Conservation (phyloP, 2,113 vertebrate genomes). For the Pygoscelis antarcticus region DNA sequence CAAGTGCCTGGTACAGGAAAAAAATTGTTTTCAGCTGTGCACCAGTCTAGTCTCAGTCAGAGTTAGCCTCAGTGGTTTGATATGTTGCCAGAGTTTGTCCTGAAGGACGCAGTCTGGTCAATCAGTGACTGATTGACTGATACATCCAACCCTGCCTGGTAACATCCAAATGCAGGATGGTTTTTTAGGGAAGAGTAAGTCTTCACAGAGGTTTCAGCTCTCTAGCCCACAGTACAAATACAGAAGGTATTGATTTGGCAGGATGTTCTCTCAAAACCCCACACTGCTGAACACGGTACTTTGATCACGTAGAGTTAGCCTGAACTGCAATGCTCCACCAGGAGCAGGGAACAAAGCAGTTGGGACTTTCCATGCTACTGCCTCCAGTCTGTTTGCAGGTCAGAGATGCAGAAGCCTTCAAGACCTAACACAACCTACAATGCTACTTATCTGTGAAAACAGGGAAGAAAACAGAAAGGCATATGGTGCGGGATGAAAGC, state of each 20-base stretch:
- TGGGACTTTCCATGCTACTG: not conserved
- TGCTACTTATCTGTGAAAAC: not conserved
- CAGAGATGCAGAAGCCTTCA: not conserved
- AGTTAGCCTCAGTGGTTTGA: not conserved
- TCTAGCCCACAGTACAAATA: not conserved
- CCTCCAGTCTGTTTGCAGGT: not conserved
- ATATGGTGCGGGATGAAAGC: not conserved
- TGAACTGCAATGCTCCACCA: not conserved
- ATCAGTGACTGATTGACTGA: not conserved
- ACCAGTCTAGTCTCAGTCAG: not conserved
- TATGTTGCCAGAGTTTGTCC: not conserved
- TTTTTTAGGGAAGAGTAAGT: not conserved
- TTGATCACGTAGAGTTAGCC: not conserved
- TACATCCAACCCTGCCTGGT: not conserved
- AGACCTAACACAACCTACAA: not conserved
- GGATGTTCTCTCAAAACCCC: not conserved
- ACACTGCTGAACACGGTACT: fast-evolving
- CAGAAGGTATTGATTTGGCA: not conserved
- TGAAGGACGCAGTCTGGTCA: not conserved
- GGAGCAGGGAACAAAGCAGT: not conserved
- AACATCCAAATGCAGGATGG: not conserved
- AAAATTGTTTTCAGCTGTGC: not conserved
- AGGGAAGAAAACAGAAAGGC: not conserved
- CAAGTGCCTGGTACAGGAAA: fast-evolving
- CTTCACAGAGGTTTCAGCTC: not conserved